Evolutionary conservation across 2,797 vertebrate genomes (phyloP).

Genomic region (Telmatherina bonti): DNA sequence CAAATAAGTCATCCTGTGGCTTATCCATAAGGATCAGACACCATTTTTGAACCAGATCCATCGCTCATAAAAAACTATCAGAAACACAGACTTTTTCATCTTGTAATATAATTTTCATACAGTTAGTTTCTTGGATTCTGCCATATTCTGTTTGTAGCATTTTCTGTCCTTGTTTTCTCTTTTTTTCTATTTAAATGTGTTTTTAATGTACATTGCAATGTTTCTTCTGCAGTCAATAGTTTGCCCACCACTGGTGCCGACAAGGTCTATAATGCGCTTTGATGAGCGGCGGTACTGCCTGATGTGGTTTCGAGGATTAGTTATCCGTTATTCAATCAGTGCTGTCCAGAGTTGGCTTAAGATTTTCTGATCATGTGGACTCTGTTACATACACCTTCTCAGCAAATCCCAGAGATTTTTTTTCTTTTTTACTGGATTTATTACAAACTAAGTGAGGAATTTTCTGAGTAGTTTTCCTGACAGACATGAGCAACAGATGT

Average conservation of each 20-base stretch:
- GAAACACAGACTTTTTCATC: neutral
- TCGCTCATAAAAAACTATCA: neutral
- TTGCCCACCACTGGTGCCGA: too few relatives aligned
- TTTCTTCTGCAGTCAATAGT: too few relatives aligned
- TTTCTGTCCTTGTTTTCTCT: too few relatives aligned
- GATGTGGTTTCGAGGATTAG: neutral
- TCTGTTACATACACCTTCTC: neutral
- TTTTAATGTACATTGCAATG: too few relatives aligned
- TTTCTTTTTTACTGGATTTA: neutral
- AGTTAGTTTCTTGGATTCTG: too few relatives aligned
- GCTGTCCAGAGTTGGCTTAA: neutral
- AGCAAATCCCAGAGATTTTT: neutral
- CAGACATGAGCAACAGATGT: neutral
- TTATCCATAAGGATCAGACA: neutral
- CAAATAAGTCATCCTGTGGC: neutral
- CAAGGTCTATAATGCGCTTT: too few relatives aligned
- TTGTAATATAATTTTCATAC: too few relatives aligned
- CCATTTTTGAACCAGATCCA: neutral
- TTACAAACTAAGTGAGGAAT: neutral
- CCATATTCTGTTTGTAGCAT: too few relatives aligned
- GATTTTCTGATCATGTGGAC: neutral
- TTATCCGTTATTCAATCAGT: neutral
- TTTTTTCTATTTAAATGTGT: too few relatives aligned
- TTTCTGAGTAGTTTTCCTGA: neutral
- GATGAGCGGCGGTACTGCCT: neutral